Evolutionary conservation across 2,888 invertebrate genomes (phyloP).

Genomic region (Hirtodrosophila cameraria): DNA sequence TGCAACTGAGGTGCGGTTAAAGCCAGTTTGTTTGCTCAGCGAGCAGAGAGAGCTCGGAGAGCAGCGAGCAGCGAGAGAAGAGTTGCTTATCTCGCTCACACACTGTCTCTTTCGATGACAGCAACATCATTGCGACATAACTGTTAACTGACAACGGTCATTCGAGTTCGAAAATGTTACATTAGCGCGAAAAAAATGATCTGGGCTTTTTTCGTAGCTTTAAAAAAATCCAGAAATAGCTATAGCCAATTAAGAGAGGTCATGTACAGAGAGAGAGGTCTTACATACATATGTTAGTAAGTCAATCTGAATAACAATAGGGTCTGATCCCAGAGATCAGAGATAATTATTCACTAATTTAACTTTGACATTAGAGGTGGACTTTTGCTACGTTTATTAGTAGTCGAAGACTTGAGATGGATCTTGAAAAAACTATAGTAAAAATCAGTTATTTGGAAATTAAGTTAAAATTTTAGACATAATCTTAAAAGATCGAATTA

Average conservation of each 20-base stretch:
- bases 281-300: not conserved
- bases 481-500: too few relatives aligned
- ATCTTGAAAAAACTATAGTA: too few relatives aligned
- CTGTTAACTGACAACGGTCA: slow-evolving; percentile 7
- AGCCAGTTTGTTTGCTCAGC: slow-evolving; percentile 22
- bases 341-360: not conserved
- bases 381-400: too few relatives aligned
- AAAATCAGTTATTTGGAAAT: too few relatives aligned
- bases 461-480: too few relatives aligned
- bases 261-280: too few relatives aligned
- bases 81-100: slow-evolving; percentile 18
- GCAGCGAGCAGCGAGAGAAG: slow-evolving; percentile 19
- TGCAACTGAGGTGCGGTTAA: slow-evolving; percentile 48
- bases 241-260: slow-evolving; percentile 46
- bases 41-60: slow-evolving; percentile 23
- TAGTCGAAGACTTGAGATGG: too few relatives aligned
- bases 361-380: too few relatives aligned
- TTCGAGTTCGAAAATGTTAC: slow-evolving; percentile 30
- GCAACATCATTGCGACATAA: slow-evolving; percentile 16
- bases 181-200: slow-evolving; percentile 8
- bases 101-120: slow-evolving; percentile 28
- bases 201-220: too few relatives aligned
- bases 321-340: slow-evolving; percentile 1
- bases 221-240: too few relatives aligned
- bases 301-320: slow-evolving; percentile 12